Evolutionary conservation across 2,797 vertebrate species (phyloP).

Genomic region (Syndactyla subalaris): DNA sequence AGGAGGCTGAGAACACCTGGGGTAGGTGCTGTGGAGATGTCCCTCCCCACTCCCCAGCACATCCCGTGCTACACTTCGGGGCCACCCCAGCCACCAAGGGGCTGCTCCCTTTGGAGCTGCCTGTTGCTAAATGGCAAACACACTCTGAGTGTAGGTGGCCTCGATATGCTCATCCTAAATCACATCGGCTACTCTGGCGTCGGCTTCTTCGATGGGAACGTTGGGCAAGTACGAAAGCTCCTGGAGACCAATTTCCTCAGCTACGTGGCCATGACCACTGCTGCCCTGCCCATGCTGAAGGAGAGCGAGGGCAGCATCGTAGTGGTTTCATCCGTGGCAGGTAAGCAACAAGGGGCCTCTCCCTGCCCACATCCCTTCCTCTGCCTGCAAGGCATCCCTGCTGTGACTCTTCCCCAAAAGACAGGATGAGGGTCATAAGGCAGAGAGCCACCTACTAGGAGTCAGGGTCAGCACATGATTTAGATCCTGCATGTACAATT

Average conservation of each 20-base stretch:
- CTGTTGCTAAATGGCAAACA: neutral
- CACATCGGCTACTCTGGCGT: conserved; percentile 53
- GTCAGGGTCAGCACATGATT: fast-evolving
- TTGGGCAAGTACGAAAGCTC: conserved; percentile 9
- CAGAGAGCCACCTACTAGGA: neutral
- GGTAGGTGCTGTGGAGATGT: conserved; percentile 48
- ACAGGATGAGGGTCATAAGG: neutral
- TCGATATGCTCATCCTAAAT: conserved; percentile 82
- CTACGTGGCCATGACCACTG: conserved; percentile 67
- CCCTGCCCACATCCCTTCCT: neutral
- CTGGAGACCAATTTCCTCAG: conserved; percentile 79
- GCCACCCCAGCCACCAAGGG: neutral
- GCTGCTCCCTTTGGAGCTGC: neutral
- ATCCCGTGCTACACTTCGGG: fast-evolving
- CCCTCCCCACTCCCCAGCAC: neutral
- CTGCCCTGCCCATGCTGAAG: conserved; percentile 78
- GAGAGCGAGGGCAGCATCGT: conserved; percentile 75
- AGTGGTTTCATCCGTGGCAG: conserved; percentile 73
- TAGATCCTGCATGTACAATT: neutral
- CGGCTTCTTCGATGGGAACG: conserved; percentile 36
- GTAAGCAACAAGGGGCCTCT: conserved; percentile 57
- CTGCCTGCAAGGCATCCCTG: neutral
- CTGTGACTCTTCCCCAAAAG: neutral
- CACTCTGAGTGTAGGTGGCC: conserved; percentile 65
- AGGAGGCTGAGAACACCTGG: conserved; percentile 71